Conservation (phyloP, 2,113 vertebrate species). For the Cebidichthys violaceus region DNA sequence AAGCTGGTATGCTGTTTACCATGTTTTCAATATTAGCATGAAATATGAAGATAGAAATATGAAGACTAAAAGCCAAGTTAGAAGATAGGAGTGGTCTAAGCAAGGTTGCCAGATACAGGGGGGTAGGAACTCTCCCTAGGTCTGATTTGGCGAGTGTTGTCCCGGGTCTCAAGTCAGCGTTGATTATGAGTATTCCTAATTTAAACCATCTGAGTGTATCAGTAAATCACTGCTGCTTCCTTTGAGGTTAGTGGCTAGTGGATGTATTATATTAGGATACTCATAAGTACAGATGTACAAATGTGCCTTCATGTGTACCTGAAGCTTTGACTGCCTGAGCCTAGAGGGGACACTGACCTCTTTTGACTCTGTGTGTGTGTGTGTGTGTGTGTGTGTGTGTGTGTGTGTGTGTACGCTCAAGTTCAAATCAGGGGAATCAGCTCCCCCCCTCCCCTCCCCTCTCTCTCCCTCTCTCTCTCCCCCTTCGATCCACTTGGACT, state of each 20-base stretch:
- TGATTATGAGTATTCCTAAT: not conserved
- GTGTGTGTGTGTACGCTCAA: constrained; percentile 31
- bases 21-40: not conserved
- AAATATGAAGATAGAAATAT: too few species aligned
- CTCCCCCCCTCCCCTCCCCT: not conserved
- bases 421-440: constrained; percentile 61
- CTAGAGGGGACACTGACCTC: constrained; percentile 41
- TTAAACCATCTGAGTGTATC: not conserved
- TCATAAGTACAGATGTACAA: not conserved
- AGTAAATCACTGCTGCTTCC: not conserved
- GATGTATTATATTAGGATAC: not conserved
- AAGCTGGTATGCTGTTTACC: not conserved
- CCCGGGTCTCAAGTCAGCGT: not conserved
- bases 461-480: not conserved
- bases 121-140: too few species aligned
- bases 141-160: too few species aligned
- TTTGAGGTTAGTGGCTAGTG: not conserved
- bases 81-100: too few species aligned
- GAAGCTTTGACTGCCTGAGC: constrained; percentile 17
- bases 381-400: constrained; percentile 40
- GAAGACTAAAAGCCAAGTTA: too few species aligned
- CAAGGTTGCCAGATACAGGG: too few species aligned
- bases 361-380: constrained; percentile 49
- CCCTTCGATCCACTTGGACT: constrained; percentile 46
- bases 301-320: not conserved